These are phyloP conservation scores for Dendrocincla tyrannina DNA, from an alignment of 2,797 vertebrate genomes.

Conservation along the genomic window DNA sequence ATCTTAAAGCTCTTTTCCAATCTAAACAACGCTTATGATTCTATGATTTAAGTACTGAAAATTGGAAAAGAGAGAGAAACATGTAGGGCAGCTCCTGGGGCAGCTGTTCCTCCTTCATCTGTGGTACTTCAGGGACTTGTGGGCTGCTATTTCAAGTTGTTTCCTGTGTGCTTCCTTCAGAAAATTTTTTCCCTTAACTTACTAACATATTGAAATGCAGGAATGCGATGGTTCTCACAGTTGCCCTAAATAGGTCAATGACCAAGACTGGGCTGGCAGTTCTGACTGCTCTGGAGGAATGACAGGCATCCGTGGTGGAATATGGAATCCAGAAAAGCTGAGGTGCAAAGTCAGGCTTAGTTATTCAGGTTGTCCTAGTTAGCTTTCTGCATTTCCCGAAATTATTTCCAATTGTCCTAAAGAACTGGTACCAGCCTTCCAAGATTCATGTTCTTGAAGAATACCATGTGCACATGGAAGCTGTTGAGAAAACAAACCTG, in stretches of 20 bases:
- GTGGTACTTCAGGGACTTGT: not conserved
- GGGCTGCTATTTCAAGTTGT: not conserved
- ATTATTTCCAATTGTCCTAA: not conserved
- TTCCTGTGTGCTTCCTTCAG: not conserved
- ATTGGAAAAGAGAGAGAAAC: not conserved
- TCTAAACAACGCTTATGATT: not conserved
- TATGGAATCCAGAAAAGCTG: not conserved
- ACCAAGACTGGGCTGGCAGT: not conserved
- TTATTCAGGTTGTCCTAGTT: not conserved
- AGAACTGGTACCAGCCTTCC: not conserved
- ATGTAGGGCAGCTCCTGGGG: not conserved
- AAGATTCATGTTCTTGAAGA: not conserved
- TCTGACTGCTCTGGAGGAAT: not conserved
- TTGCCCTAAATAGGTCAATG: constrained; percentile 37
- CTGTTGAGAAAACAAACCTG: not conserved
- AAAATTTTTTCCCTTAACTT: not conserved
- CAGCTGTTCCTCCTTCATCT: not conserved
- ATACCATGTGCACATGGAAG: not conserved
- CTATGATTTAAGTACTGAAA: not conserved
- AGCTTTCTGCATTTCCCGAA: not conserved
- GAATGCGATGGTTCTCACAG: constrained; percentile 9
- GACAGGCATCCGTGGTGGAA: not conserved
- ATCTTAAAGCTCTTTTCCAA: not conserved
- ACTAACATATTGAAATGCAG: not conserved
- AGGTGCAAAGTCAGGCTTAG: not conserved